phyloP scores from a whole-genome alignment of 2,888 invertebrate genomes.

The Hedychridium roseum region DNA sequence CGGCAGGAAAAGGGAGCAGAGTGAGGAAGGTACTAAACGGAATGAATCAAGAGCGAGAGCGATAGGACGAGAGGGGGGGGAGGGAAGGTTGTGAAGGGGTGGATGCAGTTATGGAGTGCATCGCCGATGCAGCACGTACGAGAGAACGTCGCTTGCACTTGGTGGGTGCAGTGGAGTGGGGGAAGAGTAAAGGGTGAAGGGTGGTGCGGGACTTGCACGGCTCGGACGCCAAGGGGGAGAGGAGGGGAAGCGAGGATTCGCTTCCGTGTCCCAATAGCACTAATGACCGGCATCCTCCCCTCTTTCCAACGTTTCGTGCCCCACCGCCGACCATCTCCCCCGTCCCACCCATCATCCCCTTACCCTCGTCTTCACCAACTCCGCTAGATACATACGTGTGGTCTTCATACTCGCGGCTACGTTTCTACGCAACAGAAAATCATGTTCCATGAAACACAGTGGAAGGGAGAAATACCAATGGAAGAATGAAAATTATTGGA shows the following conservation, averaged over 20 bases:
- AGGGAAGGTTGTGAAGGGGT: not conserved
- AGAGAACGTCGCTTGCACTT: not conserved
- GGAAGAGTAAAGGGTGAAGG: constrained; percentile 4
- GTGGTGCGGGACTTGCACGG: not conserved
- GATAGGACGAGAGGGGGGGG: constrained; percentile 1
- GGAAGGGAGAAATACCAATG: too few species aligned
- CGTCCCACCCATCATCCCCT: constrained; percentile 31
- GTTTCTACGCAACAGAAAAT: too few species aligned
- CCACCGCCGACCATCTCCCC: constrained; percentile 1
- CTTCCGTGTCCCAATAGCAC: constrained; percentile 58
- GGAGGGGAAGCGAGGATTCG: constrained; percentile 34
- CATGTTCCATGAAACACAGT: too few species aligned
- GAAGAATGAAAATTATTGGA: too few species aligned
- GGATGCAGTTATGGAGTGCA: not conserved
- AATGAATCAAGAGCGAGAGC: constrained; percentile 2
- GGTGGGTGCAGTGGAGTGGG: constrained; percentile 1
- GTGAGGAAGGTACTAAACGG: not conserved
- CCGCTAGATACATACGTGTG: too few species aligned
- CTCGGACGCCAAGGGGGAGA: constrained; percentile 7
- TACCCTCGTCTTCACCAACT: constrained; percentile 19
- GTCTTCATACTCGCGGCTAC: too few species aligned
- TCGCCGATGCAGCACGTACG: not conserved
- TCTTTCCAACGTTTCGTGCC: constrained; percentile 21
- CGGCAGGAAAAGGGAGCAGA: constrained; percentile 1
- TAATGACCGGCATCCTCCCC: constrained; percentile 52